phyloP scores from a whole-genome alignment of 92 coral and sea anemone species.

The Paragorgia papillata region DNA sequence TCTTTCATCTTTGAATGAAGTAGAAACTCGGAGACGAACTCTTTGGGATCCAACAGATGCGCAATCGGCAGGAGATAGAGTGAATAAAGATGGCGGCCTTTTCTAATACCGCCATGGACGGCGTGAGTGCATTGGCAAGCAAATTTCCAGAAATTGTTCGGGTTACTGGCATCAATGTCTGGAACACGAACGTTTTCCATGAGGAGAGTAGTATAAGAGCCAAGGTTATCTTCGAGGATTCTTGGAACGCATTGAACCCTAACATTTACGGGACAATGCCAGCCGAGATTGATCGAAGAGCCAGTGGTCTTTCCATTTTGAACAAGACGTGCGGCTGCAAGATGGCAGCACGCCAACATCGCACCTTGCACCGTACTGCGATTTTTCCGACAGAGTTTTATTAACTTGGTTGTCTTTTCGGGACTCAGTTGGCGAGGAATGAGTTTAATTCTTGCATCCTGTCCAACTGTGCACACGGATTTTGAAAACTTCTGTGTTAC shows the following conservation, averaged over 20 bases:
- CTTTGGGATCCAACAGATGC: slow-evolving; percentile 14
- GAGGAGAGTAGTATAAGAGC: slow-evolving; percentile 19
- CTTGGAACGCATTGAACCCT: slow-evolving; percentile 10
- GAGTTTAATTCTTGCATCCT: neutral
- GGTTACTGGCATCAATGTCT: neutral
- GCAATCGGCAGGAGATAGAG: slow-evolving; percentile 13
- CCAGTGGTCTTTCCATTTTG: neutral
- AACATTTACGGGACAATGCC: slow-evolving; percentile 36
- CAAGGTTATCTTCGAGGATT: slow-evolving; percentile 1
- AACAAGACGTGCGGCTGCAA: slow-evolving; percentile 8
- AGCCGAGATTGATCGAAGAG: neutral
- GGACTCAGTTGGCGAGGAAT: slow-evolving; percentile 7
- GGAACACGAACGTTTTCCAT: slow-evolving; percentile 14
- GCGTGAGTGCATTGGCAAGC: slow-evolving; percentile 4
- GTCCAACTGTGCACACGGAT: neutral
- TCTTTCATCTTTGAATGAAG: slow-evolving; percentile 24
- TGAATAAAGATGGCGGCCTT: slow-evolving; percentile 12
- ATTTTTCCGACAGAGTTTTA: slow-evolving; percentile 6
- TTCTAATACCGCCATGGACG: slow-evolving; percentile 12
- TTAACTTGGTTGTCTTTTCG: neutral
- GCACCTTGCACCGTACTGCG: slow-evolving; percentile 19
- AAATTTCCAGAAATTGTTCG: slow-evolving; percentile 16
- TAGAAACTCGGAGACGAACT: slow-evolving; percentile 16
- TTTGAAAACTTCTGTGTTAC: neutral
- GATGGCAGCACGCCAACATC: slow-evolving; percentile 27